phyloP scores from a whole-genome alignment of 2,797 vertebrate species.

The Siniperca scherzeri region DNA sequence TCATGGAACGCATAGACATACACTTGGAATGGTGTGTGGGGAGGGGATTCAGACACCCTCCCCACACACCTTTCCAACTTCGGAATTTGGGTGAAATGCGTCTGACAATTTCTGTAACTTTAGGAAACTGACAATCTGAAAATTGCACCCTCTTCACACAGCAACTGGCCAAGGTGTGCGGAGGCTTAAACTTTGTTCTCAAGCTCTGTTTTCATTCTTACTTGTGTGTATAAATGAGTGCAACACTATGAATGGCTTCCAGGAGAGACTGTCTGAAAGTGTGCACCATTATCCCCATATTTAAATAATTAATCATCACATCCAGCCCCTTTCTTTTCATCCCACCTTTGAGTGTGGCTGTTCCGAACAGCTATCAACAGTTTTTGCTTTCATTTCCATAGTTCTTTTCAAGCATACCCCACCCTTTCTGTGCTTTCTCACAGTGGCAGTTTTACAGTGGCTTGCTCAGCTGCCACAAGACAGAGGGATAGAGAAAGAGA shows the following conservation, averaged over 20 bases:
- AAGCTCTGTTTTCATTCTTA: constrained; percentile 10
- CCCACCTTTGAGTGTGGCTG: not conserved
- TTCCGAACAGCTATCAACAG: not conserved
- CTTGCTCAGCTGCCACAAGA: constrained; percentile 19
- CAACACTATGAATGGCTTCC: not conserved
- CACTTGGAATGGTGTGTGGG: not conserved
- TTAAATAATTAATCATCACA: not conserved
- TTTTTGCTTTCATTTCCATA: not conserved
- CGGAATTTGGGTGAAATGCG: not conserved
- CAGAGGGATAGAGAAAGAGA: constrained; percentile 21
- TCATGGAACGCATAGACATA: not conserved
- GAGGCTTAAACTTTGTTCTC: not conserved
- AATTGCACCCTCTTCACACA: not conserved
- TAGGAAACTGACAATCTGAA: not conserved
- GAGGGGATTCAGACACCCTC: not conserved
- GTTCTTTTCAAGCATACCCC: not conserved
- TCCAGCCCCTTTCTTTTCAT: constrained; percentile 11
- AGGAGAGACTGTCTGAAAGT: not conserved
- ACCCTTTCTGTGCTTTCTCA: not conserved
- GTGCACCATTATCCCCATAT: not conserved
- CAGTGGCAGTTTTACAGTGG: not conserved
- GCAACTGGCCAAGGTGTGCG: not conserved
- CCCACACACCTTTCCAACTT: not conserved
- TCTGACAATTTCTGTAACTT: not conserved
- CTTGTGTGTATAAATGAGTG: not conserved